phyloP scores from a whole-genome alignment of 2,113 vertebrate species.

The Sarotherodon lohbergeri region DNA sequence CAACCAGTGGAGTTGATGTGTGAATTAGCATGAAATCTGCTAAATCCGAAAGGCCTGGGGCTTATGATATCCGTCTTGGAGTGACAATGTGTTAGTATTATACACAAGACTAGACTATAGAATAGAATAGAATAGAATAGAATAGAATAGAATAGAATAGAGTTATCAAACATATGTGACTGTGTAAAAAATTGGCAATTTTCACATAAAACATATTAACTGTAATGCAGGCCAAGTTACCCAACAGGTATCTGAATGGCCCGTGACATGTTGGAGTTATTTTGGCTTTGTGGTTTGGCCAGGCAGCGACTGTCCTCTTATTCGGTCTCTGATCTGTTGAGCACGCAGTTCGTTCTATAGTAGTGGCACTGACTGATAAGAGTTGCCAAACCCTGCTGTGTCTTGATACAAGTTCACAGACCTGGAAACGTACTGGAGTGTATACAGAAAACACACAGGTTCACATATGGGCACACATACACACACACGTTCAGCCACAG shows the following conservation, averaged over 20 bases:
- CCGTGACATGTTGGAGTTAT: not conserved
- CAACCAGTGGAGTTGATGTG: conserved; percentile 41
- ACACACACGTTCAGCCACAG: not conserved
- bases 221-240: not conserved
- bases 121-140: not conserved
- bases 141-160: not conserved
- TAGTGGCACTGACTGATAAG: not conserved
- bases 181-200: not conserved
- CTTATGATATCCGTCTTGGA: not conserved
- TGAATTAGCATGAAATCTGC: conserved; percentile 38
- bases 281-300: not conserved
- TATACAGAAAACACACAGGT: conserved; percentile 9
- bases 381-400: conserved; percentile 29
- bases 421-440: conserved; percentile 20
- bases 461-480: not conserved
- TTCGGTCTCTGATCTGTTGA: conserved; percentile 18
- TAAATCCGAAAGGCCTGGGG: not conserved
- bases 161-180: not conserved
- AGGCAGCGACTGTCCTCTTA: not conserved
- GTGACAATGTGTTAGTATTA: not conserved
- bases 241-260: not conserved
- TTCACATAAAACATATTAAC: not conserved
- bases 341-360: not conserved
- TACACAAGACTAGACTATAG: not conserved
- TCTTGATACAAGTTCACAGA: conserved; percentile 44